A percentile compares a stretch with the other conserved stretches of the same genome.
Conservation (phyloP, 2,113 vertebrate species). For the Prinia subflava region DNA sequence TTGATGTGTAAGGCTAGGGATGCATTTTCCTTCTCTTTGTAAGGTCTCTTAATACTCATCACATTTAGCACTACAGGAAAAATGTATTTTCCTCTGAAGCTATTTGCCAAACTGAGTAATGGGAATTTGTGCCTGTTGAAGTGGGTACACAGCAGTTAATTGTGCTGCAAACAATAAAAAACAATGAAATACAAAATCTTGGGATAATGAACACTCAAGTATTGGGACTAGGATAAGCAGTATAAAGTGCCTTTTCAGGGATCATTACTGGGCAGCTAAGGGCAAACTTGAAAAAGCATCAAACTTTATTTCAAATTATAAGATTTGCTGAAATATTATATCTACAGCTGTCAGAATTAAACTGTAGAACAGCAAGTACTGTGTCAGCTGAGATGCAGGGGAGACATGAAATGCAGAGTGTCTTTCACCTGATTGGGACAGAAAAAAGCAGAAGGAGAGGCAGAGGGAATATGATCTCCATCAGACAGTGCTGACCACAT, state of each 20-base stretch:
- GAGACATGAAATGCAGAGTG: background rate
- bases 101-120: background rate
- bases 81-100: background rate
- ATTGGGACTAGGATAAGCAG: background rate
- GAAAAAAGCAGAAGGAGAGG: background rate
- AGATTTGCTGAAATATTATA: background rate
- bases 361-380: background rate
- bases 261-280: background rate
- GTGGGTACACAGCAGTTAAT: background rate
- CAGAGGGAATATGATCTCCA: background rate
- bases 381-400: background rate
- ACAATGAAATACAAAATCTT: background rate
- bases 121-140: background rate
- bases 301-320: background rate
- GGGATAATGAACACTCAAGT: background rate
- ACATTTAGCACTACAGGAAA: background rate
- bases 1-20: background rate
- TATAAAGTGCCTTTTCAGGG: background rate
- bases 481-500: background rate
- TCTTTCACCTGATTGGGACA: background rate
- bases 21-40: background rate
- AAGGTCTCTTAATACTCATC: background rate
- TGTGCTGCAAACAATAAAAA: background rate
- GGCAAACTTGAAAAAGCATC: background rate
- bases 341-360: background rate